Evolutionary conservation across 2,797 vertebrate genomes (phyloP).

Genomic region (Oceanodroma leucorhoa): DNA sequence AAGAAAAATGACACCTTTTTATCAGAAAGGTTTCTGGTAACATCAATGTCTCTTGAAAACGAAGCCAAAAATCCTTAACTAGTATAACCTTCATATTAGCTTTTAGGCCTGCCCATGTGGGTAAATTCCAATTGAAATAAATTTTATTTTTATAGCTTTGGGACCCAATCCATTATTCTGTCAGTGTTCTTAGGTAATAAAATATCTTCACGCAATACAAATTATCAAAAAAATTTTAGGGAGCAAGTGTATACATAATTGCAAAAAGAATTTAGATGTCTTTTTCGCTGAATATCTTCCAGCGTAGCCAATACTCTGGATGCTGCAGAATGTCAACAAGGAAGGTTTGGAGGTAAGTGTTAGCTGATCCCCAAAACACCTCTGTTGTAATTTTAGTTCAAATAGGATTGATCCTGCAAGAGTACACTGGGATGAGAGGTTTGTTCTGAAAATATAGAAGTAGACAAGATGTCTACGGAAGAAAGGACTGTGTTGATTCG

Average conservation of each 20-base stretch:
- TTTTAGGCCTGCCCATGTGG: not conserved
- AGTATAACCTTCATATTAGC: not conserved
- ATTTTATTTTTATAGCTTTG: not conserved
- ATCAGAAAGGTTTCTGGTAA: conserved; percentile 27
- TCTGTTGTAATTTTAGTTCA: conserved; percentile 21
- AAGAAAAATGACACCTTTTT: conserved; percentile 39
- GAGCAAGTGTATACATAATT: not conserved
- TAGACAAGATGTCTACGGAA: conserved; percentile 20
- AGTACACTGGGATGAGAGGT: not conserved
- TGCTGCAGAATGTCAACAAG: conserved; percentile 26
- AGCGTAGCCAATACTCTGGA: not conserved
- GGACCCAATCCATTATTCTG: not conserved
- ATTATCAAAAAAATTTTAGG: not conserved
- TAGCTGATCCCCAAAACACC: conserved; percentile 11
- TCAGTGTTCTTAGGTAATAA: conserved; percentile 3
- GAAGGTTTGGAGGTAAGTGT: conserved; percentile 27
- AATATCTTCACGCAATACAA: not conserved
- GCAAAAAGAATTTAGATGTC: conserved; percentile 19
- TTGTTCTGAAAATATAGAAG: conserved; percentile 48
- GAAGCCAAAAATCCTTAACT: not conserved
- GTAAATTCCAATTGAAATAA: not conserved
- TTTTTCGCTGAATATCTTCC: conserved; percentile 30
- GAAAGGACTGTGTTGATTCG: conserved; percentile 8
- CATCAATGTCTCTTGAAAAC: conserved; percentile 15
- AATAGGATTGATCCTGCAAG: conserved; percentile 15